Conservation (phyloP, 2,888 invertebrate genomes). For the Melangyna quadrimaculata region DNA sequence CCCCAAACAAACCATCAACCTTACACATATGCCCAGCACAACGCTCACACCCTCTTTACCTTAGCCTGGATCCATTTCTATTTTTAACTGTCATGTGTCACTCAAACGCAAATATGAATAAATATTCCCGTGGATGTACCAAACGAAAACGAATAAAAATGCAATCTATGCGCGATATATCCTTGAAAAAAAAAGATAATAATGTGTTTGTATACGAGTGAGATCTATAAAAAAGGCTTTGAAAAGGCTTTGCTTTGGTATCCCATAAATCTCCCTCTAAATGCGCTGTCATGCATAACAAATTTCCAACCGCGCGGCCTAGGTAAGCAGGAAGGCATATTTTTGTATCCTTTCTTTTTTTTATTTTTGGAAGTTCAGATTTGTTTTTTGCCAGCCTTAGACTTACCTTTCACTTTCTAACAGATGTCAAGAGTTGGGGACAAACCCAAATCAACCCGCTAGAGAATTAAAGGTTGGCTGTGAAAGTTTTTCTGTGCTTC, state of each 20-base stretch:
- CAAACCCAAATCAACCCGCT: constrained; percentile 37
- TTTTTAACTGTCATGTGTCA: constrained; percentile 35
- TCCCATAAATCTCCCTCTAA: constrained; percentile 56
- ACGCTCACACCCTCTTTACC: background rate
- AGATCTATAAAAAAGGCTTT: background rate
- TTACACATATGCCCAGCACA: too few species aligned
- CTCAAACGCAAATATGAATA: constrained; percentile 50
- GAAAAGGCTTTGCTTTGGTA: constrained; percentile 18
- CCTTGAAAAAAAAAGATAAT: constrained; percentile 23
- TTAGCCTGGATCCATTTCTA: background rate
- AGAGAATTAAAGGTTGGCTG: constrained; percentile 2
- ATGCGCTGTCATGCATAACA: constrained; percentile 61
- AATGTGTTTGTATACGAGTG: background rate
- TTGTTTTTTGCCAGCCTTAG: constrained; percentile 18
- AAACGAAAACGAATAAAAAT: constrained; percentile 56
- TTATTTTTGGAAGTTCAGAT: constrained; percentile 30
- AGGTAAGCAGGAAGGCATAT: too few species aligned
- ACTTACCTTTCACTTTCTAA: constrained; percentile 11
- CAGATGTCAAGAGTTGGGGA: constrained; percentile 8
- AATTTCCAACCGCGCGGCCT: constrained; percentile 58
- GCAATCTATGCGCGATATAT: constrained; percentile 48
- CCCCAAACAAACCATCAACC: constrained; percentile 1
- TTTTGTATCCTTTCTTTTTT: constrained; percentile 40
- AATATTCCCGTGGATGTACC: constrained; percentile 43
- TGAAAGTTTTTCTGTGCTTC: background rate